phyloP scores from a whole-genome alignment of 92 coral and sea anemone genomes.

The Meandrina meandrites region DNA sequence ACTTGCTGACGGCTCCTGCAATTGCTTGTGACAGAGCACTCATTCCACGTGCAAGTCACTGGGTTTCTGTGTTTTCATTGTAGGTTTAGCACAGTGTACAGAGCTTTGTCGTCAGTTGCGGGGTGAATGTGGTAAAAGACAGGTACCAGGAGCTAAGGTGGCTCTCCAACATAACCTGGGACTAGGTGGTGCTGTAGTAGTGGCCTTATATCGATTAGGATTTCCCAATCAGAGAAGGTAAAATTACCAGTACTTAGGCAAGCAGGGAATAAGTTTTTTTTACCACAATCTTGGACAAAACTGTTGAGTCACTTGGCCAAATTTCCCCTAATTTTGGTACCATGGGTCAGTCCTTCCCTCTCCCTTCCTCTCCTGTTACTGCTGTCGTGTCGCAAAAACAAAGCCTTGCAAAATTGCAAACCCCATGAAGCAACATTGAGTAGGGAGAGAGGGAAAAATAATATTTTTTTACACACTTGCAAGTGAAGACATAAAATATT shows the following conservation, averaged over 20 bases:
- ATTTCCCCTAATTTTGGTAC: no score
- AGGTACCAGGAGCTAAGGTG: constrained; percentile 88
- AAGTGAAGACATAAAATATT: no score
- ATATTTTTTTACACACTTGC: no score
- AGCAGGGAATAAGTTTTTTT: background rate
- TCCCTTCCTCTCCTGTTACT: no score
- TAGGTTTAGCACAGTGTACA: constrained; percentile 97
- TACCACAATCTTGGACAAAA: no score
- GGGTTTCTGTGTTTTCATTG: background rate
- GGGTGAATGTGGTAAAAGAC: constrained; percentile 97
- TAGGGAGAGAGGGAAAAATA: no score
- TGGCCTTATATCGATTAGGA: constrained; percentile 84
- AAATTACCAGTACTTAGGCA: background rate
- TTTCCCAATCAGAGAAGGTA: constrained; percentile 84
- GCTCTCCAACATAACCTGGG: constrained; percentile 97
- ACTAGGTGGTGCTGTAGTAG: constrained; percentile 96
- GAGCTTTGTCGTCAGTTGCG: constrained; percentile 94
- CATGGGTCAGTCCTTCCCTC: no score
- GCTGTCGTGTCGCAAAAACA: no score
- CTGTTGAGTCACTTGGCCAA: no score
- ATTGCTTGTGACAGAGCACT: background rate
- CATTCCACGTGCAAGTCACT: background rate
- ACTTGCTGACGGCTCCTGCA: no score
- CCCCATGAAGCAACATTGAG: no score
- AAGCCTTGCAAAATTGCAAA: no score